Conservation (phyloP, 2,113 vertebrate species). For the Leptobrachium ailaonicum region DNA sequence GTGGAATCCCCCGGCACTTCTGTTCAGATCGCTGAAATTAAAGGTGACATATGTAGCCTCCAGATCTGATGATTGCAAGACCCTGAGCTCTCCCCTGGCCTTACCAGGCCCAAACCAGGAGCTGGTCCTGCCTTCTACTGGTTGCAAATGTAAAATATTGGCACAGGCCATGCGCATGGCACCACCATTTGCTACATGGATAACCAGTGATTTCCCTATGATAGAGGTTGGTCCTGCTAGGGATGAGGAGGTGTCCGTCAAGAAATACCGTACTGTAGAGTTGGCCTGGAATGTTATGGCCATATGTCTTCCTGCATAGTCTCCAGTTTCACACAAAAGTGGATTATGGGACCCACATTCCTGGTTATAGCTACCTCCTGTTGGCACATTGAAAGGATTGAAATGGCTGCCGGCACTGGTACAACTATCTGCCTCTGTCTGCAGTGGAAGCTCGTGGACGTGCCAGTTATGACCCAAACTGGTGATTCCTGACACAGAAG, state of each 20-base stretch:
- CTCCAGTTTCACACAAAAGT: conserved; percentile 71
- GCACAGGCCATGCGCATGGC: conserved; percentile 68
- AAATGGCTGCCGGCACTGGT: conserved; percentile 67
- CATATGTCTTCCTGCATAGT: conserved; percentile 64
- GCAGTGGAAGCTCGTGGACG: conserved; percentile 69
- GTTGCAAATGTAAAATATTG: conserved; percentile 65
- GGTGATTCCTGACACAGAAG: conserved; percentile 53
- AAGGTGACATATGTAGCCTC: conserved; percentile 63
- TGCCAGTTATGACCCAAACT: conserved; percentile 74
- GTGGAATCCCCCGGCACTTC: conserved; percentile 66
- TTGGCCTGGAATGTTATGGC: conserved; percentile 55
- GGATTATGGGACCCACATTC: conserved; percentile 62
- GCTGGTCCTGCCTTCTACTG: conserved; percentile 51
- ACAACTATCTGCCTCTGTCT: conserved; percentile 65
- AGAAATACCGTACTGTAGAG: conserved; percentile 61
- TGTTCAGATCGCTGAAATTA: conserved; percentile 59
- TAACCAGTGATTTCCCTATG: conserved; percentile 69
- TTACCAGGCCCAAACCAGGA: conserved; percentile 63
- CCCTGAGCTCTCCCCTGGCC: conserved; percentile 57
- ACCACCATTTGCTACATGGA: conserved; percentile 61
- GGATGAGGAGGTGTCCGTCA: conserved; percentile 73
- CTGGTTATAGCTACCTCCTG: conserved; percentile 55
- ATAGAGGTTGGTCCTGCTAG: conserved; percentile 54
- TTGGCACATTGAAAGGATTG: conserved; percentile 67
- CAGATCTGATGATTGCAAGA: conserved; percentile 63